phyloP scores from a whole-genome alignment of 2,888 invertebrate species.

The Minunthozetes semirufus region DNA sequence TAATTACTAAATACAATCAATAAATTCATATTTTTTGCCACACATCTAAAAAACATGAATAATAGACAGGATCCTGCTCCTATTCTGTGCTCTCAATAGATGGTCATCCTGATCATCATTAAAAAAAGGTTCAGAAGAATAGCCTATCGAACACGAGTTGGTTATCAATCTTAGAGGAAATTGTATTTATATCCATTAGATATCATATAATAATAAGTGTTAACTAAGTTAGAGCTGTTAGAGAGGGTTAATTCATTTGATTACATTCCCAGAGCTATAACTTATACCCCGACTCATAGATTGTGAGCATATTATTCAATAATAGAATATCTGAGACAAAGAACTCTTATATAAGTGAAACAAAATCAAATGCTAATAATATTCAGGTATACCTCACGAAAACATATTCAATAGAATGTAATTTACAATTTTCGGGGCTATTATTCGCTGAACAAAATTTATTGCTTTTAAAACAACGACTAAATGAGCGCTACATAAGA shows the following conservation, averaged over 20 bases:
- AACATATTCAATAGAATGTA: slow-evolving; percentile 15
- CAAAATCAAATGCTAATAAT: slow-evolving; percentile 8
- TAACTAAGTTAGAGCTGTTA: background rate
- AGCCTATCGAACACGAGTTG: background rate
- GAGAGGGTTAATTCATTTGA: background rate
- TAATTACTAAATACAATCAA: no score
- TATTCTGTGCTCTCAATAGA: no score
- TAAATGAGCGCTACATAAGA: background rate
- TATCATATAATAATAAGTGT: background rate
- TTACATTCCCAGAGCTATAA: background rate
- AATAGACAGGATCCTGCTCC: no score
- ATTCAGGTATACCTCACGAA: slow-evolving; percentile 14
- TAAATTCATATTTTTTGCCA: no score
- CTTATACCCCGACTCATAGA: background rate
- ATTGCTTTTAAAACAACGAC: background rate
- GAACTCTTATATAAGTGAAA: background rate
- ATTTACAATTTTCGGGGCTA: slow-evolving; percentile 18
- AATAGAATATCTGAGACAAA: background rate
- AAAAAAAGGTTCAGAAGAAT: background rate
- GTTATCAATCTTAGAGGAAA: slow-evolving; percentile 7
- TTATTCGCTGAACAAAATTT: slow-evolving; percentile 1
- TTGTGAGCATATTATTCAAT: background rate
- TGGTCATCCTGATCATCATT: no score
- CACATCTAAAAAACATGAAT: no score
- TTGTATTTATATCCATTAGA: slow-evolving; percentile 5